Base-by-base conservation (phyloP, 2,797 vertebrate species). In the Phataginus tetradactyla region DNA sequence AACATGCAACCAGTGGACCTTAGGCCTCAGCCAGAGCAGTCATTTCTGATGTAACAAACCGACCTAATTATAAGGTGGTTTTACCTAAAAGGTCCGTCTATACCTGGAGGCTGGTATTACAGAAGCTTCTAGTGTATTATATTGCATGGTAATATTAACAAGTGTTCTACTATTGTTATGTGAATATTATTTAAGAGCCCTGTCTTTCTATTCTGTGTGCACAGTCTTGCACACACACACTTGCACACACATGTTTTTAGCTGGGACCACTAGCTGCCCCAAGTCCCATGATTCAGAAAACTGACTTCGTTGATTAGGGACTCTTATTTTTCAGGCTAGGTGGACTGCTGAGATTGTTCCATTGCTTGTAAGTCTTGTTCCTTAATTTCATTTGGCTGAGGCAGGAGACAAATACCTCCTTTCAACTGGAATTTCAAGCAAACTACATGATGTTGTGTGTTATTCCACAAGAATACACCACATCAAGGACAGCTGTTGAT, bases 401-500 rank as follows among this genome's bases (percentile, higher is more conserved):
- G 81, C 84, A 94, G 85, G 86, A 98, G 97, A 98, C 91, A 96
- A 95, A 89, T 68, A 94, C 75, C 84, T 97, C 97, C 96, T 97
- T 97, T 98, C 97, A 97, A 97, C 96, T 97, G 97, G 96, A 96
- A 97, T 96, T 94, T 98, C 94, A 96, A 97, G 96, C 91, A 95
- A 97, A 97, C 84, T 51, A 69, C 78, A 75, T 96, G 92, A 93
- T 94, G 89, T 93, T 97, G 91, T 93, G 57, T 74, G 91, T 90
- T 95, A 90, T 93, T 97, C 69, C 80, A 80, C 79, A 96, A 96
- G 89, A 92, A 88, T 66, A 86, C 79, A 74, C 89, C 27, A 42
- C 90, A 92, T 96, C 91, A 91, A 96, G 94, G 93, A 92, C 89
- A 95, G 94, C 86, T 94, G 92, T 95, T 96, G 97, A 87, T 81